Conservation (phyloP, 2,888 invertebrate genomes). For the Epicampocera succincta region DNA sequence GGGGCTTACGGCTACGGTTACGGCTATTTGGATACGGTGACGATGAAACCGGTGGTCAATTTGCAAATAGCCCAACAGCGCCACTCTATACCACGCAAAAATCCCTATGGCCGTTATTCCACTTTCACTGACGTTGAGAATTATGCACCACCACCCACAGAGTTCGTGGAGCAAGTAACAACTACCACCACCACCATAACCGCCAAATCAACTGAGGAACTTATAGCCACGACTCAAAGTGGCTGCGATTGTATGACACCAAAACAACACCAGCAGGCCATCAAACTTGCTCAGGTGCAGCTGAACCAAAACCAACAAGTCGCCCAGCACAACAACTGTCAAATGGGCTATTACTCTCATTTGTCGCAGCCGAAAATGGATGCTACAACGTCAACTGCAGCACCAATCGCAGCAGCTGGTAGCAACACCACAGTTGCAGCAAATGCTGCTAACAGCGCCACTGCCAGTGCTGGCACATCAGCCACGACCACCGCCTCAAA, state of each 20-base stretch:
- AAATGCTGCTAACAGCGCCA: neutral
- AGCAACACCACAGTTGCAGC: neutral
- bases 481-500: constrained; percentile 68
- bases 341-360: constrained; percentile 81
- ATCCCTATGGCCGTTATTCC: constrained; percentile 81
- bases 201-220: constrained; percentile 91
- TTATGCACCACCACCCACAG: constrained; percentile 82
- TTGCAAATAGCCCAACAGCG: constrained; percentile 82
- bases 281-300: constrained; percentile 76
- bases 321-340: constrained; percentile 78
- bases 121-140: constrained; percentile 81
- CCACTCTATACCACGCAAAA: constrained; percentile 81
- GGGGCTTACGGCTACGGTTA: constrained; percentile 94
- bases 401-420: constrained; percentile 27
- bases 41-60: constrained; percentile 81
- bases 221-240: constrained; percentile 81
- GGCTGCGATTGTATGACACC: constrained; percentile 77
- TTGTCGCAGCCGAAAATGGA: constrained; percentile 78
- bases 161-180: constrained; percentile 81
- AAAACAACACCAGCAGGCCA: constrained; percentile 76
- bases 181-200: constrained; percentile 84
- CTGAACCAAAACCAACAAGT: constrained; percentile 76
- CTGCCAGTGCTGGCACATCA: neutral
- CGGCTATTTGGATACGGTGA: constrained; percentile 88
- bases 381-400: constrained; percentile 76